Percentiles rank a stretch among this genome's conserved stretches.
phyloP scores from a whole-genome alignment of 2,888 invertebrate genomes.

The Eupithecia pulchellata region DNA sequence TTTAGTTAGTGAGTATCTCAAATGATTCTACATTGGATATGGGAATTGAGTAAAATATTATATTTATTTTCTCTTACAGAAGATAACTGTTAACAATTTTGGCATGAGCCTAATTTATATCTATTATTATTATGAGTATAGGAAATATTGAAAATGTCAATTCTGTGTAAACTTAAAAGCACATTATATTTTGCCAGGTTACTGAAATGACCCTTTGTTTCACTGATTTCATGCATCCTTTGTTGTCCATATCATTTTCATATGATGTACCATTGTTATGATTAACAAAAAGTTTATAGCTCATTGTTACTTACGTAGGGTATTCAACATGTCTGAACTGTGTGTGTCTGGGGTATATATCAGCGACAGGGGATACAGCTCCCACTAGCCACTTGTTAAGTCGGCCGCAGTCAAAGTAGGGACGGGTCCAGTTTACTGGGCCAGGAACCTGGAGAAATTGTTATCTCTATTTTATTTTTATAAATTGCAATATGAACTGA shows the following conservation, averaged over 20 bases:
- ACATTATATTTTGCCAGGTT: background rate
- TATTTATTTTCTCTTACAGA: too few relatives aligned
- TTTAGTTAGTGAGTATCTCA: too few relatives aligned
- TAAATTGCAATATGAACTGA: background rate
- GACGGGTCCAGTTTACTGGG: constrained; percentile 96
- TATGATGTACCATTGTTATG: background rate
- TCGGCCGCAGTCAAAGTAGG: constrained; percentile 98
- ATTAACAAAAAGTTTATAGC: background rate
- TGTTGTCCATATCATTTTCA: background rate
- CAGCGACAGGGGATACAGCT: constrained; percentile 97
- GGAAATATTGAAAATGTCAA: too few relatives aligned
- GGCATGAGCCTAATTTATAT: too few relatives aligned
- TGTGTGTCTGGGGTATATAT: constrained; percentile 97
- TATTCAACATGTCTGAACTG: constrained; percentile 97
- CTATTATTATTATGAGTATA: too few relatives aligned
- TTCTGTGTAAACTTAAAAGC: background rate
- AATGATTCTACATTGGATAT: too few relatives aligned
- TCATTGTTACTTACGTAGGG: constrained; percentile 89
- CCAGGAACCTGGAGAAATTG: constrained; percentile 85
- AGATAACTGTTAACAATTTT: too few relatives aligned
- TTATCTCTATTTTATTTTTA: background rate
- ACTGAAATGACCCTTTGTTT: background rate
- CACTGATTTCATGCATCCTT: background rate
- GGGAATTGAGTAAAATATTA: too few relatives aligned
- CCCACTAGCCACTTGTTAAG: constrained; percentile 98